Percentiles rank a stretch among this genome's conserved stretches.
phyloP scores from a whole-genome alignment of 2,797 vertebrate genomes.

The Mus caroli region DNA sequence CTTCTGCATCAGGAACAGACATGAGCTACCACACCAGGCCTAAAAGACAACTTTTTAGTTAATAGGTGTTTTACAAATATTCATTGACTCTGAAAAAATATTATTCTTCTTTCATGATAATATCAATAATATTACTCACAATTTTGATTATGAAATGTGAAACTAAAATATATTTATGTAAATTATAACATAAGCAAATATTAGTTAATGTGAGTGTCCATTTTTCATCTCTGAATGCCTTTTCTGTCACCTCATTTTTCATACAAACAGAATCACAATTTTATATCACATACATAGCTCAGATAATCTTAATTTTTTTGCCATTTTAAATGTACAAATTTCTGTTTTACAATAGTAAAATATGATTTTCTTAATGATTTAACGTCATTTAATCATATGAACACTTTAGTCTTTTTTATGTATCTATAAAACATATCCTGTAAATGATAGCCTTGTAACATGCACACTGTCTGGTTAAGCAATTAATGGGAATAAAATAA shows the following conservation, averaged over 20 bases:
- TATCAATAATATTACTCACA: neutral
- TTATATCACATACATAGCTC: neutral
- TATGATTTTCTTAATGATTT: neutral
- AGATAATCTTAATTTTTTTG: neutral
- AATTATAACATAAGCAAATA: neutral
- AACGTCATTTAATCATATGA: neutral
- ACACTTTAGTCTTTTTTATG: neutral
- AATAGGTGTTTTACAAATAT: neutral
- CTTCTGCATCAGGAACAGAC: neutral
- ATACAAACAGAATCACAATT: neutral
- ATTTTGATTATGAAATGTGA: neutral
- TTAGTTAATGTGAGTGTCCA: neutral
- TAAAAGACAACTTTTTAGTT: neutral
- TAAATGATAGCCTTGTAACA: neutral
- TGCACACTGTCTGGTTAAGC: neutral
- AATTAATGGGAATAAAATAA: neutral
- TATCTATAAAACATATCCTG: neutral
- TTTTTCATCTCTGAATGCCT: neutral
- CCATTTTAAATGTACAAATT: conserved; percentile 26
- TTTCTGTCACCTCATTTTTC: neutral
- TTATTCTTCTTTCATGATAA: neutral
- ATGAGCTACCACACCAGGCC: neutral
- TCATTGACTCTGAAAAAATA: neutral
- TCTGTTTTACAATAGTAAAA: neutral
- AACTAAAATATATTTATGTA: neutral